Conservation (phyloP, 2,113 vertebrate species). For the Chaenocephalus aceratus region DNA sequence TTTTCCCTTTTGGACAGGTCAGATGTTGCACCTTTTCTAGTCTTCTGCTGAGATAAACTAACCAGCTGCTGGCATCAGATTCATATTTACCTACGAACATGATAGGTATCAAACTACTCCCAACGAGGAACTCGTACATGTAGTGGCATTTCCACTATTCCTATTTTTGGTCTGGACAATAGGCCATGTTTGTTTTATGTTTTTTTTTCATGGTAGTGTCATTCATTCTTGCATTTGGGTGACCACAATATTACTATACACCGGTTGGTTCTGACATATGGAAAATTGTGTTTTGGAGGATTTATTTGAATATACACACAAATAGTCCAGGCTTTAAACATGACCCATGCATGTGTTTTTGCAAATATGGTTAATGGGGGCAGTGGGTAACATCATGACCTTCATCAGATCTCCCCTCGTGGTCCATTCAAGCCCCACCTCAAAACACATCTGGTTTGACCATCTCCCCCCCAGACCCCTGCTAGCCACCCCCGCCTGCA, state of each 20-base stretch:
- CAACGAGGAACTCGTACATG: background rate
- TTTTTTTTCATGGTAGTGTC: background rate
- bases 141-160: background rate
- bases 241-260: background rate
- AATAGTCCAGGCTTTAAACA: slow-evolving; percentile 11
- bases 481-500: slow-evolving; percentile 72
- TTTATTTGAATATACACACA: slow-evolving; percentile 21
- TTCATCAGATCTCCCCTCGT: slow-evolving; percentile 61
- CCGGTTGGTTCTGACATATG: slow-evolving; percentile 2
- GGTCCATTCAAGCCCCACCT: slow-evolving; percentile 63
- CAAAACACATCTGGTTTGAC: slow-evolving; percentile 83
- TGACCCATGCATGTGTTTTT: slow-evolving; percentile 44
- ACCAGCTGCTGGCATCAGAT: background rate
- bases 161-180: background rate
- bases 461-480: slow-evolving; percentile 77
- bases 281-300: slow-evolving; percentile 18
- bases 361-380: slow-evolving; percentile 45
- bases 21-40: background rate
- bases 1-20: background rate
- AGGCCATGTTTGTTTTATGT: background rate
- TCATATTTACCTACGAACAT: background rate
- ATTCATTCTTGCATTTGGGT: background rate
- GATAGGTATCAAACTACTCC: background rate
- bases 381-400: slow-evolving; percentile 73
- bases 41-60: slow-evolving; percentile 14